Evolutionary conservation across 1,140 invertebrate species (phyloP).

Genomic region (Papilio polytes): DNA sequence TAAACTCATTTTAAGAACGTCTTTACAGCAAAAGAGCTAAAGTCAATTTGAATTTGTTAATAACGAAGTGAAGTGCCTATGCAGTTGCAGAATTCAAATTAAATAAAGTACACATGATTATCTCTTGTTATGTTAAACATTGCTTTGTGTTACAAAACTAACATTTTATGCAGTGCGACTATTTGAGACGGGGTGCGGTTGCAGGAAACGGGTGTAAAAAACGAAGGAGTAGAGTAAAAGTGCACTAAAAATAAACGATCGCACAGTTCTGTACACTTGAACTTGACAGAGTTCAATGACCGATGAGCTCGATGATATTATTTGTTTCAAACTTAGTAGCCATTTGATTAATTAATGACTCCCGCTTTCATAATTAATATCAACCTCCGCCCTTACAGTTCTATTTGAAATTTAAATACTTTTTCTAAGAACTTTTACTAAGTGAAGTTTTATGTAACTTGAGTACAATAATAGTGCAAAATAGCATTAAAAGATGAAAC

Average conservation of each 20-base stretch:
- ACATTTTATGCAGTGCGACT: not conserved
- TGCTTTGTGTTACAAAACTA: not conserved
- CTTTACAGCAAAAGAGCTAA: too few relatives aligned
- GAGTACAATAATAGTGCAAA: not conserved
- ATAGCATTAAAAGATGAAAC: not conserved
- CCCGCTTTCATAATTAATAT: slow-evolving; percentile 28
- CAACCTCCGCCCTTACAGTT: not conserved
- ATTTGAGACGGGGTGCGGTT: slow-evolving; percentile 10
- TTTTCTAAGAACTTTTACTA: not conserved
- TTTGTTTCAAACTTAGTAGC: slow-evolving; percentile 40
- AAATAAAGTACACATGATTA: too few relatives aligned
- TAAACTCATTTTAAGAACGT: too few relatives aligned
- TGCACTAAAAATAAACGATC: slow-evolving; percentile 73
- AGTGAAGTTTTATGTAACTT: not conserved
- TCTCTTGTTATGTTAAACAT: not conserved
- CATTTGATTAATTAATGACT: slow-evolving; percentile 42
- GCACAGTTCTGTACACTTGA: slow-evolving; percentile 70
- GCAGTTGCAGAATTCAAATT: too few relatives aligned
- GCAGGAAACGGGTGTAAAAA: slow-evolving; percentile 58
- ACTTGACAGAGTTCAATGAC: slow-evolving; percentile 73
- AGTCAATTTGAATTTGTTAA: too few relatives aligned
- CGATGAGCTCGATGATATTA: slow-evolving; percentile 45
- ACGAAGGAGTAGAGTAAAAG: slow-evolving; percentile 68
- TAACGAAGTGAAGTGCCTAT: too few relatives aligned
- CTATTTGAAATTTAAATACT: slow-evolving; percentile 1